Evolutionary conservation across 2,113 vertebrate genomes (phyloP).

Genomic region (Egretta garzetta): DNA sequence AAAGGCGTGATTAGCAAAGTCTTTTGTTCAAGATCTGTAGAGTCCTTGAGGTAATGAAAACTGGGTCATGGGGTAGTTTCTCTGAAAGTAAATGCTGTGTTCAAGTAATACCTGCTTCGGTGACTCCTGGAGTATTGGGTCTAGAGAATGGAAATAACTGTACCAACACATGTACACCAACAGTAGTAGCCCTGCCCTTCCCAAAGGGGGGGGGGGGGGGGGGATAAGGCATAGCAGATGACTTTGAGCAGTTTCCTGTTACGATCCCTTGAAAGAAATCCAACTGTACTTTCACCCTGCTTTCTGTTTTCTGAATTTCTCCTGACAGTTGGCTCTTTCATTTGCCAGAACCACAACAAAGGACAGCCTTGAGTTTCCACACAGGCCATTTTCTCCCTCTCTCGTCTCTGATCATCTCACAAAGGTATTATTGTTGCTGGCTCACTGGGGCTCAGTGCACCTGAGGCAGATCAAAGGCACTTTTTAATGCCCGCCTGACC

Average conservation of each 20-base stretch:
- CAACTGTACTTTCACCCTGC: conserved; percentile 59
- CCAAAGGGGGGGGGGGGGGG: background rate
- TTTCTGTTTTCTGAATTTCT: conserved; percentile 75
- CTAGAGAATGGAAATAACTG: background rate
- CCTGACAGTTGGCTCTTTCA: conserved; percentile 74
- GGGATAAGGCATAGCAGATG: conserved; percentile 21
- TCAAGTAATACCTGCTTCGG: background rate
- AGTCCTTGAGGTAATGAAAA: conserved; percentile 60
- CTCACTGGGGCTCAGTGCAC: conserved; percentile 68
- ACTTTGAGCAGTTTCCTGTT: conserved; percentile 62
- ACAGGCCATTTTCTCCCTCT: conserved; percentile 63
- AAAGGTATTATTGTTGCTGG: conserved; percentile 80
- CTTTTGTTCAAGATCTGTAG: conserved; percentile 63
- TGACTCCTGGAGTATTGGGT: background rate
- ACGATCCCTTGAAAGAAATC: conserved; percentile 57
- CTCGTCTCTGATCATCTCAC: conserved; percentile 73
- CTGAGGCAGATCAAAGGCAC: conserved; percentile 80
- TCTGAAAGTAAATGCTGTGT: background rate
- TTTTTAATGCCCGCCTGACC: conserved; percentile 73
- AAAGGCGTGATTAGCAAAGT: conserved; percentile 67
- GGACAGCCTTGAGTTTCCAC: conserved; percentile 75
- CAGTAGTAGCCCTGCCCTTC: background rate
- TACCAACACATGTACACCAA: background rate
- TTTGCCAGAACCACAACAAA: conserved; percentile 82
- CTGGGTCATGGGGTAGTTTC: conserved; percentile 7